Conservation (phyloP, 92 coral and sea anemone species). For the Porites lobata region DNA sequence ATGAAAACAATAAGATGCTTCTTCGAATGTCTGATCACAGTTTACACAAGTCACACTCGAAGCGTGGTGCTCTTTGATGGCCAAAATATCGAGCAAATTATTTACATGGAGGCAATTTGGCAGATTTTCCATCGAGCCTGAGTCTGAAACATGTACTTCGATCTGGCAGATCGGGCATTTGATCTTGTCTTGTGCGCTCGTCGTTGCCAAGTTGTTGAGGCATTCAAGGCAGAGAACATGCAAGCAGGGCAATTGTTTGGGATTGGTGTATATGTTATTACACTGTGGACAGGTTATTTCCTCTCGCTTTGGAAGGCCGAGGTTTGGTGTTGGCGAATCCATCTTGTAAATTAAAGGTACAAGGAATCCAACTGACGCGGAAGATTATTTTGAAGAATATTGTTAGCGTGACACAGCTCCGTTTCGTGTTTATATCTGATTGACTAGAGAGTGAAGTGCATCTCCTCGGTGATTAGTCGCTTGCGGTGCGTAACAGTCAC, state of each 20-base stretch:
- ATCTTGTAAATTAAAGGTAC: no score
- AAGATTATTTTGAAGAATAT: no score
- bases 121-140: background rate
- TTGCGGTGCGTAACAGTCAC: no score
- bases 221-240: background rate
- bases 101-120: slow-evolving; percentile 33
- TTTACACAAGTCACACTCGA: slow-evolving; percentile 21
- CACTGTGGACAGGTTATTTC: background rate
- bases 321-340: no score
- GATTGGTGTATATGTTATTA: background rate
- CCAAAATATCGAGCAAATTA: slow-evolving; percentile 31
- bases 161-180: background rate
- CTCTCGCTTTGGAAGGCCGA: background rate
- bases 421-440: no score
- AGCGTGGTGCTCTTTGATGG: slow-evolving; percentile 5
- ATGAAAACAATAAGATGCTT: slow-evolving; percentile 16
- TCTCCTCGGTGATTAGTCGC: no score
- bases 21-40: background rate
- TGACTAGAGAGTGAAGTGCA: no score
- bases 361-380: no score
- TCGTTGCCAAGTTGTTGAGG: background rate
- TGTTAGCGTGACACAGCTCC: no score
- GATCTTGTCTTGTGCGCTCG: background rate
- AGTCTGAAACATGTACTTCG: background rate
- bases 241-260: background rate